phyloP scores from a whole-genome alignment of 2,888 invertebrate species.

The Campoplex capitator region DNA sequence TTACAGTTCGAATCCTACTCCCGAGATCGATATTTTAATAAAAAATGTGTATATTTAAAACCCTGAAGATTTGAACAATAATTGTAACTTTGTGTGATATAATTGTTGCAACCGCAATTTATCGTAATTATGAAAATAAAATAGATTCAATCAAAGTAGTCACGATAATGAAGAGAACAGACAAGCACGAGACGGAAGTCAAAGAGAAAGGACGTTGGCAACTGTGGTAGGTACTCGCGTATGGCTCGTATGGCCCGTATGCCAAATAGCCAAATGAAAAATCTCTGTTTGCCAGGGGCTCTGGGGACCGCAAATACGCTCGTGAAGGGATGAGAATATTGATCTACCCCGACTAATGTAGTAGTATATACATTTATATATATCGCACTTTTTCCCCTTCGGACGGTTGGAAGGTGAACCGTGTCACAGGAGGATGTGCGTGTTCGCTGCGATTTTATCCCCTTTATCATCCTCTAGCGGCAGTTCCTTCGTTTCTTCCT shows the following conservation, averaged over 20 bases:
- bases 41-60: slow-evolving; percentile 11
- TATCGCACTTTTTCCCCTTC: neutral
- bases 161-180: neutral
- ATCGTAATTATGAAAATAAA: neutral
- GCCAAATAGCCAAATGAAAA: slow-evolving; percentile 54
- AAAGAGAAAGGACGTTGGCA: slow-evolving; percentile 41
- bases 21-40: slow-evolving; percentile 21
- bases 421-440: slow-evolving; percentile 15
- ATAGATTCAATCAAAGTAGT: neutral
- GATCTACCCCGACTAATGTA: slow-evolving; percentile 59
- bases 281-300: slow-evolving; percentile 59
- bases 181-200: slow-evolving; percentile 35
- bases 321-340: slow-evolving; percentile 71
- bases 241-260: neutral
- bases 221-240: slow-evolving; percentile 35
- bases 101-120: neutral
- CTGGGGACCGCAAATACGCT: slow-evolving; percentile 63
- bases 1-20: neutral
- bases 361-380: neutral
- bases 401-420: slow-evolving; percentile 1
- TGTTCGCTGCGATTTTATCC: slow-evolving; percentile 27
- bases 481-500: neutral
- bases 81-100: slow-evolving; percentile 5
- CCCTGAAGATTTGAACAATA: neutral
- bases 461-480: slow-evolving; percentile 6